A percentile compares a stretch with the other conserved stretches of the same genome.
These are phyloP conservation scores for Gorsachius goisagi DNA, from an alignment of 2,113 vertebrate genomes.

Conservation along the genomic window DNA sequence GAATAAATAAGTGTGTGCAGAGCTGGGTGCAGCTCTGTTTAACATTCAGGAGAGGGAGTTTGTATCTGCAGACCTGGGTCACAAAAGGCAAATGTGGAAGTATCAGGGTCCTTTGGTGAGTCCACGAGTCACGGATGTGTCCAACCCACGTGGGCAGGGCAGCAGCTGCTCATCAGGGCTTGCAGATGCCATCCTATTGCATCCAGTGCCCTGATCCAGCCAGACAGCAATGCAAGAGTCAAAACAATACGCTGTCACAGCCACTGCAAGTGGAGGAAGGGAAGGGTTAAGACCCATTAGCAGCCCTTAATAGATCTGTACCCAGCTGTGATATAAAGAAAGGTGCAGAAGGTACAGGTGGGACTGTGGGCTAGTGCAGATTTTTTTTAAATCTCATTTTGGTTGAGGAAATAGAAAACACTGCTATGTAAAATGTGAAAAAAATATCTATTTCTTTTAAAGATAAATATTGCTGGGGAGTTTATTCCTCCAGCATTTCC, in stretches of 20 bases:
- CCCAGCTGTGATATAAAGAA: neutral
- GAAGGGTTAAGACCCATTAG: neutral
- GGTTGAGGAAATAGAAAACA: neutral
- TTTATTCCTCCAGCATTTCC: neutral
- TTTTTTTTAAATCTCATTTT: neutral
- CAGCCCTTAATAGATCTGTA: neutral
- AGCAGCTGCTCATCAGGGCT: neutral
- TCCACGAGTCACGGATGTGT: accelerated
- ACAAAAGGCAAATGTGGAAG: accelerated
- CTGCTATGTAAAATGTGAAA: neutral
- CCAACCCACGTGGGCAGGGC: accelerated
- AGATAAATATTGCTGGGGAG: neutral
- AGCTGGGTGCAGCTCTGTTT: neutral
- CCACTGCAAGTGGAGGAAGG: accelerated
- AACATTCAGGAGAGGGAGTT: neutral
- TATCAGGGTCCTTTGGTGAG: neutral
- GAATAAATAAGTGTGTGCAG: neutral
- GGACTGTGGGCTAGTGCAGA: too few species aligned
- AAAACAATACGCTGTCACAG: accelerated
- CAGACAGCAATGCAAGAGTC: neutral
- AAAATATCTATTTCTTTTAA: neutral
- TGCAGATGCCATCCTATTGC: neutral
- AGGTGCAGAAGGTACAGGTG: neutral
- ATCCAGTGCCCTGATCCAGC: accelerated
- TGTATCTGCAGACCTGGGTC: neutral